Percentiles rank a stretch among this genome's conserved stretches.
Conservation (phyloP, 92 coral and sea anemone species). For the Porites rus region DNA sequence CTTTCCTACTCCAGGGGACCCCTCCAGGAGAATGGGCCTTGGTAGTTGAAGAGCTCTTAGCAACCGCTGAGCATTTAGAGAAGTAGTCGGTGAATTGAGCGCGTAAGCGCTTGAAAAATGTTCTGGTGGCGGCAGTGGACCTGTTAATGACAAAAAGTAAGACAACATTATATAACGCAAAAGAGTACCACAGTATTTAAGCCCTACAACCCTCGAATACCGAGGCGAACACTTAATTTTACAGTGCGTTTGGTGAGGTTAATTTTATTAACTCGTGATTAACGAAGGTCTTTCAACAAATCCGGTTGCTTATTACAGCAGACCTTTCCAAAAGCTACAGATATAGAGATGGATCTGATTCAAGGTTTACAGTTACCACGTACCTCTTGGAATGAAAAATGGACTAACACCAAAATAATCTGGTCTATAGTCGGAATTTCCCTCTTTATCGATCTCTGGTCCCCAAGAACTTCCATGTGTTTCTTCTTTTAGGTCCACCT, state of each 20-base stretch:
- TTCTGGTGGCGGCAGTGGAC: conserved; percentile 69
- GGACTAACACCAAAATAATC: conserved; percentile 82
- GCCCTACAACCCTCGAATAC: too few species aligned
- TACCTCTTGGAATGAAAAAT: conserved; percentile 80
- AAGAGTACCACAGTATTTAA: too few species aligned
- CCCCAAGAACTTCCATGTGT: neutral
- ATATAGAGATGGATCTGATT: neutral
- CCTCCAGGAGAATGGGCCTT: conserved; percentile 94
- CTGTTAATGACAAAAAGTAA: conserved; percentile 23
- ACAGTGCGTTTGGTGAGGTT: too few species aligned
- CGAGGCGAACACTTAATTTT: too few species aligned
- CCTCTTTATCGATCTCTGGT: neutral
- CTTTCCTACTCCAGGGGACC: conserved; percentile 99
- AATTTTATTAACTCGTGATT: too few species aligned
- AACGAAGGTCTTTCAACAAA: too few species aligned
- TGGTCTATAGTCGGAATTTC: neutral
- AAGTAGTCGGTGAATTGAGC: conserved; percentile 91
- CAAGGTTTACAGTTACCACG: neutral
- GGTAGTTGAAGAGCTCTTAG: conserved; percentile 89
- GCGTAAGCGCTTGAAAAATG: conserved; percentile 74
- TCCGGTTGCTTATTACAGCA: too few species aligned
- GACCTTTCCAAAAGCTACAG: too few species aligned
- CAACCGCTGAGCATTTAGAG: conserved; percentile 89
- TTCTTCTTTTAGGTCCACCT: conserved; percentile 46
- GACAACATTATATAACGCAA: neutral